These are phyloP conservation scores for Tarsius wallacei DNA, from an alignment of 2,797 vertebrate genomes.

Conservation along the genomic window DNA sequence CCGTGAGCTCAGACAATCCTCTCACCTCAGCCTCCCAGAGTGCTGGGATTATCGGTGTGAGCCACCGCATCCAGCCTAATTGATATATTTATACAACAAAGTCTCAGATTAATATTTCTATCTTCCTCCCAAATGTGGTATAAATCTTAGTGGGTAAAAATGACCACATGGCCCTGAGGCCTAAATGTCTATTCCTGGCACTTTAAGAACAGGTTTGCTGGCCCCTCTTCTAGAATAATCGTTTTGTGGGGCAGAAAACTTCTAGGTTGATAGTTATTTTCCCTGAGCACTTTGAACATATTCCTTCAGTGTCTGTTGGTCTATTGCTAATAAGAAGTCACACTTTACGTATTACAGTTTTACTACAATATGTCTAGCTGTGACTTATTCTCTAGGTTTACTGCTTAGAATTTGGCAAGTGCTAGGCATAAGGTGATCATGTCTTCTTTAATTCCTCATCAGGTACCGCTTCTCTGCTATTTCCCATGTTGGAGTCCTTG, in stretches of 20 bases:
- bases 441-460: not conserved
- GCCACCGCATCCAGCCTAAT: not conserved
- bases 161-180: not conserved
- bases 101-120: conserved; percentile 8
- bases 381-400: not conserved
- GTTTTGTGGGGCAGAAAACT: not conserved
- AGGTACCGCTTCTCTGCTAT: not conserved
- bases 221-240: not conserved
- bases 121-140: not conserved
- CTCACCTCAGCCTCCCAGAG: not conserved
- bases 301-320: not conserved
- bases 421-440: not conserved
- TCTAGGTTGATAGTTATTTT: not conserved
- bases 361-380: not conserved
- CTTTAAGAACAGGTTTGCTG: not conserved
- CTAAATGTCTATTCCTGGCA: not conserved
- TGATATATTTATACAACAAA: not conserved
- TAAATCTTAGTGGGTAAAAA: not conserved
- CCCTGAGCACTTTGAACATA: not conserved
- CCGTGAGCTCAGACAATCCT: too few species aligned
- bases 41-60: not conserved
- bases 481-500: not conserved
- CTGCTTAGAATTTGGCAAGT: not conserved
- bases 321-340: not conserved
- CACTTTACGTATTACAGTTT: not conserved